Base-by-base conservation (phyloP, 2,113 vertebrate genomes). In the Erythrolamprus reginae region DNA sequence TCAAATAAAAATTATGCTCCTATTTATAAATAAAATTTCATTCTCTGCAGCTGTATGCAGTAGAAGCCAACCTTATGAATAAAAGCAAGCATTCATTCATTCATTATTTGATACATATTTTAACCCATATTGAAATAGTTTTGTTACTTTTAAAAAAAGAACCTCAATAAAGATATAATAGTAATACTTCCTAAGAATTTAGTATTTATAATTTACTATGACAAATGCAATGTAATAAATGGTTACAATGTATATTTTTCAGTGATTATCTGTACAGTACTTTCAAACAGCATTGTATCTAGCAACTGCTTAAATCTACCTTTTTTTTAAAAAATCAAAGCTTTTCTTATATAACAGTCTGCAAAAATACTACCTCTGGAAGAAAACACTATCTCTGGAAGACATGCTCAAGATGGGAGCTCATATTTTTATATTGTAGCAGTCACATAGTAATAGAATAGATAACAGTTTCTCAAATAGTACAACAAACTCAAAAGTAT, bases 331-430 rank as follows among this genome's bases (percentile, higher is more conserved):
- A 38, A 70, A 33, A 38, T 93, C 38, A 88, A 85, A 95, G 86
- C 88, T 84, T 93, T 89, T 92, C 95, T 96, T 95, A 96, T 21
- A 70, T 96, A 96, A 96, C 86, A 91, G 89, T 88, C 95, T 94
- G n/a, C n/a, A n/a, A 94, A 95, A 88, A 88, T 93, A 93, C 58
- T 94, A 70, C 58, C 92, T 90, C 95, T 45, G 84, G 94, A 87
- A 90, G 65, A 94, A 95, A 88, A 88, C 94, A 93, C 58, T 94
- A 70, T 55, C 92, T 90, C 95, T 45, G 84, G 94, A 87, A 90
- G 65, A 82, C 50, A 48, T 28, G 26, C n/a, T 82, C 65, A 90
- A 93, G 93, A 96, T 90, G 89, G 0, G 0, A 95, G 93, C 90
- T 93, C 89, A 89, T 70, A 15, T 89, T 94, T 94, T 26, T 0